Evolutionary conservation across 2,113 vertebrate genomes (phyloP).

Genomic region (Anguilla japonica): DNA sequence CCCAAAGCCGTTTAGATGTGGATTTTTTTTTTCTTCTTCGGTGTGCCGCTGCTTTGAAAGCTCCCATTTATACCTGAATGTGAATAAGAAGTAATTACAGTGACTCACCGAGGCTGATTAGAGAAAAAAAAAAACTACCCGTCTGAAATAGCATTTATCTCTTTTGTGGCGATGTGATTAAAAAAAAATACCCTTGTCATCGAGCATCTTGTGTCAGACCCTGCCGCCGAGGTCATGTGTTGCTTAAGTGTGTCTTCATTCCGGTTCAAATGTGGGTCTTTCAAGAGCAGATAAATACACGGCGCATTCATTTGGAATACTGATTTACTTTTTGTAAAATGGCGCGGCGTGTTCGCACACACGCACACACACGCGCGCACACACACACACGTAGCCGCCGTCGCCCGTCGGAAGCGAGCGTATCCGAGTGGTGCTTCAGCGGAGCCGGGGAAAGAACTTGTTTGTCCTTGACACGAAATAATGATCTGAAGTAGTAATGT

Average conservation of each 20-base stretch:
- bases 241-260: too few relatives aligned
- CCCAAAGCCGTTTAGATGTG: background rate
- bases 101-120: background rate
- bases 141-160: background rate
- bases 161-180: background rate
- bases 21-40: background rate
- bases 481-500: constrained; percentile 65
- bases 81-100: background rate
- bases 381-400: constrained; percentile 11
- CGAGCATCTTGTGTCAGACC: too few relatives aligned
- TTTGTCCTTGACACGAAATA: constrained; percentile 73
- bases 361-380: background rate
- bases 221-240: too few relatives aligned
- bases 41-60: background rate
- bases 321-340: background rate
- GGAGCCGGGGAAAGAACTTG: constrained; percentile 48
- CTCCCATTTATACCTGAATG: background rate
- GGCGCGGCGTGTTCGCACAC: constrained; percentile 11
- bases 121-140: background rate
- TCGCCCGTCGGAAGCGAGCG: constrained; percentile 53
- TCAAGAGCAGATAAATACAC: too few relatives aligned
- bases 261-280: too few relatives aligned
- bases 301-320: too few relatives aligned
- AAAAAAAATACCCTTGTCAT: too few relatives aligned
- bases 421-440: constrained; percentile 58